These are phyloP conservation scores for Bellardia bayeri DNA, from an alignment of 2,888 invertebrate genomes.

Conservation along the genomic window DNA sequence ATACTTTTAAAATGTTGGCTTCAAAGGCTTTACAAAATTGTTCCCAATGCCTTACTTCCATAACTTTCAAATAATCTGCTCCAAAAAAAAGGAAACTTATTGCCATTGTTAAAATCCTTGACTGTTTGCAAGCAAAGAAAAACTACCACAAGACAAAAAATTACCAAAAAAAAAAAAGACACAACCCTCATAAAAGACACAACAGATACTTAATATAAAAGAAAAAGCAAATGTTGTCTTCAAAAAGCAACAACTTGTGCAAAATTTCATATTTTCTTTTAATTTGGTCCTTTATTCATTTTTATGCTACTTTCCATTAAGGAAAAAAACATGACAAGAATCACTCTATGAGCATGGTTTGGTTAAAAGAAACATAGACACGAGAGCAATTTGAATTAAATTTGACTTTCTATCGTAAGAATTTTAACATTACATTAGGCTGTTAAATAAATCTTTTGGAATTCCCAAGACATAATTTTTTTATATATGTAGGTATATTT, in stretches of 20 bases:
- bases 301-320: conserved; percentile 11
- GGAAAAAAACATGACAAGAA: conserved; percentile 43
- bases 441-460: too few relatives aligned
- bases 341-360: background rate
- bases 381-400: too few relatives aligned
- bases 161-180: too few relatives aligned
- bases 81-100: background rate
- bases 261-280: background rate
- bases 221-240: background rate
- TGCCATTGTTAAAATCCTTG: background rate
- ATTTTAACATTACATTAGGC: too few relatives aligned
- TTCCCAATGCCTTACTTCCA: too few relatives aligned
- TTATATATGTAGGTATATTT: too few relatives aligned
- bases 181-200: background rate
- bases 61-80: too few relatives aligned
- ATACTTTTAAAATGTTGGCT: background rate
- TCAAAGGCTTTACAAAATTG: background rate
- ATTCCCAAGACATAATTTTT: too few relatives aligned
- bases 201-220: background rate
- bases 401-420: too few relatives aligned
- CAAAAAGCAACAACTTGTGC: background rate
- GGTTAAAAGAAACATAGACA: background rate
- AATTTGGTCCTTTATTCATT: background rate
- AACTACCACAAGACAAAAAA: background rate
- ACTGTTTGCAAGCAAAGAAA: background rate